Evolutionary conservation across 23 tunicate genomes (phyloP), one percentile per base, ranked within the genome.

Genomic region (Corella eumyota): DNA sequence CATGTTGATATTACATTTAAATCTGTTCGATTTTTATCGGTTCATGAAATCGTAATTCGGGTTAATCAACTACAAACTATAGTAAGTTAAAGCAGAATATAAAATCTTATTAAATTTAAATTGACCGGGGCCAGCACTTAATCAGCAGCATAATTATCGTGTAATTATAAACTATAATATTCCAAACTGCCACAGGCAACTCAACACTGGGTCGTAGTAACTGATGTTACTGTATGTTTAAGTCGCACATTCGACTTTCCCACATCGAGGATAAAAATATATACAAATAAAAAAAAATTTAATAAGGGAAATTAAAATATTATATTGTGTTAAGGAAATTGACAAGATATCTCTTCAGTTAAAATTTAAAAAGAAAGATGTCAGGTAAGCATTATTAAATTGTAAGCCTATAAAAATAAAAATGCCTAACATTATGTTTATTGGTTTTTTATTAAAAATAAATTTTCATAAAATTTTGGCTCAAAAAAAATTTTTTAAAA

Each of bases 1-100:
- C 60, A 86, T 30, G 57, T 77, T 30, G 85, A 86, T 37, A 61
- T 77, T 21, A 52, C 76, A 11, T 51, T 86, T 1, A 66, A 58
- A 40, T 77, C 85, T 1, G 56, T 77, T 59, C 85, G 95, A 50
- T 58, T 86, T 6, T 71, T 86, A 44, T 77, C 76, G 0, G 83
- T 77, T 9, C 60, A 71, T 20, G 95, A 80, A 21, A 66, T 86
- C 40, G 45, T 71, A 2, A 61, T 86, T 26, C 52, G 95, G n/a
- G 61, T 77, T 23, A 86, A 72, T 66, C 79, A 86, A 26, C 60
- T 86, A 47, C 95, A 86, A 50, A 70, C 95, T 0, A 25, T 86
- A 30, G 95, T 86, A 60, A 70, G 75, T 47, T 29, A 33, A 13
- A n/a, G 23, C 0, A 34, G n/a, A 11, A 40, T 15, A 40, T 9